Conservation (phyloP, 2,797 vertebrate genomes). For the Choloepus didactylus region DNA sequence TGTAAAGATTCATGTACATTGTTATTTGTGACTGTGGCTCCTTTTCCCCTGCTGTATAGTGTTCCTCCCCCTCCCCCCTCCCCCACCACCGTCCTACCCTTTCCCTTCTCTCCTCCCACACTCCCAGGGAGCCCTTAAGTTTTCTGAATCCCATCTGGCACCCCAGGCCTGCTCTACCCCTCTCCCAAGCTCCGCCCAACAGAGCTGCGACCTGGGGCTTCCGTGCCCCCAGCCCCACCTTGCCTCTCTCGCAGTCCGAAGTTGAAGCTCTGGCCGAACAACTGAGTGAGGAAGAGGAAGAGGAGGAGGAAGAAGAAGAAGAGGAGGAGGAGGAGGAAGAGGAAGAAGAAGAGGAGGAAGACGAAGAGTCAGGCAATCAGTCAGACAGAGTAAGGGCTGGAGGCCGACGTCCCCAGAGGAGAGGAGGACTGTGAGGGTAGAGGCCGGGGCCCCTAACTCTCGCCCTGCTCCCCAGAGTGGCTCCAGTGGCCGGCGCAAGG, state of each 20-base stretch:
- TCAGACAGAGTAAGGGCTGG: conserved; percentile 90
- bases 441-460: neutral
- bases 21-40: neutral
- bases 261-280: conserved; percentile 85
- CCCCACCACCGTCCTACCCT: neutral
- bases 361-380: conserved; percentile 87
- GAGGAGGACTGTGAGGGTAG: neutral
- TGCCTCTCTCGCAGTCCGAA: conserved; percentile 86
- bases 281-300: conserved; percentile 84
- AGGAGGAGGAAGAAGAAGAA: conserved; percentile 83
- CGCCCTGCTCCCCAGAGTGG: conserved; percentile 86
- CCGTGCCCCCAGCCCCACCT: neutral
- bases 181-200: neutral
- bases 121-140: neutral
- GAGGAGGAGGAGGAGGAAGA: conserved; percentile 82
- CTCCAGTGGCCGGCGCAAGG: conserved; percentile 85
- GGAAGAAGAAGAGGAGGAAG: conserved; percentile 83
- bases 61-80: rapidly evolving
- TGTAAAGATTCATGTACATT: neutral
- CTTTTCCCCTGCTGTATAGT: neutral
- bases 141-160: too few relatives aligned
- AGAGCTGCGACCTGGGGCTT: neutral
- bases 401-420: too few relatives aligned
- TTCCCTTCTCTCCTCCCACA: neutral
- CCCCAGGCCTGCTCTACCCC: neutral